Evolutionary conservation across 2,797 vertebrate species (phyloP).

Genomic region (Ptychadena robeensis): DNA sequence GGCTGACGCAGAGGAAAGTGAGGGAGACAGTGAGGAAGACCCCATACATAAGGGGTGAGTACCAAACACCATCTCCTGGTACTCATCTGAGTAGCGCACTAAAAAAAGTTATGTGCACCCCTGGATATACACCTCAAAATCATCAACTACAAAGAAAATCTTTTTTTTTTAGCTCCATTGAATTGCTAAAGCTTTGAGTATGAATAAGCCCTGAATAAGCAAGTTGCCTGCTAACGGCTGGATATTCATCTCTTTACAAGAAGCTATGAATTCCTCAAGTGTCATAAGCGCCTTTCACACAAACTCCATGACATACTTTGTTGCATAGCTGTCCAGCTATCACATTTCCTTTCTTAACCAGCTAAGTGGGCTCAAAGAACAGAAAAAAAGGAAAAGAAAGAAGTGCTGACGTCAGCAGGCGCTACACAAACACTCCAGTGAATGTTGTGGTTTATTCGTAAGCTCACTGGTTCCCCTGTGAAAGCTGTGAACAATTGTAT

Average conservation of each 20-base stretch:
- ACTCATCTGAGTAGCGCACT: no score
- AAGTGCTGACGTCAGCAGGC: conserved; percentile 5
- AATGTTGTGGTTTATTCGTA: conserved; percentile 4
- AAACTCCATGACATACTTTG: background rate
- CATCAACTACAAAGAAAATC: no score
- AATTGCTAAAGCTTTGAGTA: background rate
- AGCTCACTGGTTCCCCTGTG: conserved; percentile 9
- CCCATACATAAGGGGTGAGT: no score
- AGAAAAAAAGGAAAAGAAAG: background rate
- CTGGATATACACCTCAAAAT: no score
- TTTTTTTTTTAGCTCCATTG: background rate
- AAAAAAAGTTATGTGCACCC: no score
- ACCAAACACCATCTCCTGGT: no score
- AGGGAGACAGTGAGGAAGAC: no score
- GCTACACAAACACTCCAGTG: background rate
- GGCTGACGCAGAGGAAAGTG: no score
- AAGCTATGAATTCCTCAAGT: background rate
- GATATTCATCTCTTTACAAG: background rate
- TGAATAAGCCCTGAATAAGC: background rate
- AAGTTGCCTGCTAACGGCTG: background rate
- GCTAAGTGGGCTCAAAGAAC: background rate
- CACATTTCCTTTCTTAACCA: background rate
- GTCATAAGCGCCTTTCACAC: background rate
- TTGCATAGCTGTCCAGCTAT: background rate
- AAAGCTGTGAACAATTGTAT: background rate